Percentiles rank a stretch among this genome's conserved stretches.
These are phyloP conservation scores for Azemiops feae DNA, from an alignment of 2,113 vertebrate species.

Conservation along the genomic window DNA sequence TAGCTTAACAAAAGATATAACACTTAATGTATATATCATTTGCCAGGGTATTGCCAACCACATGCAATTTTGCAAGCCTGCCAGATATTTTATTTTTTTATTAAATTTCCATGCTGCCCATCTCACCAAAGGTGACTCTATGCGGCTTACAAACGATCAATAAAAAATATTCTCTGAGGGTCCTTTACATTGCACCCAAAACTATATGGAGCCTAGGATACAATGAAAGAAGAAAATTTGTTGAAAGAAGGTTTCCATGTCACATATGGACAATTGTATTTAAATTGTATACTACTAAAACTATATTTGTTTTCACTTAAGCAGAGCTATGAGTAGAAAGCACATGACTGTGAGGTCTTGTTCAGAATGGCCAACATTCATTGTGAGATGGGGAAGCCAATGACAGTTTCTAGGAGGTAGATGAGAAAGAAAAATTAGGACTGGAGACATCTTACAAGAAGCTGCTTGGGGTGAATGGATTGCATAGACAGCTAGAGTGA, in stretches of 20 bases:
- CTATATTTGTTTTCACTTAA: constrained; percentile 56
- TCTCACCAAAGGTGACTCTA: not conserved
- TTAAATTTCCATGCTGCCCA: not conserved
- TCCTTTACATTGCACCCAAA: constrained; percentile 42
- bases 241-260: constrained; percentile 54
- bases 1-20: constrained; percentile 17
- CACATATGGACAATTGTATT: constrained; percentile 58
- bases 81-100: not conserved
- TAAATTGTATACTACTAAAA: constrained; percentile 2
- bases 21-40: not conserved
- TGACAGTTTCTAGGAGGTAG: not conserved
- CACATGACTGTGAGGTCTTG: constrained; percentile 57
- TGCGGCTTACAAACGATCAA: not conserved
- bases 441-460: not conserved
- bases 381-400: constrained; percentile 12
- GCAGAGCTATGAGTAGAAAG: constrained; percentile 45
- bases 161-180: not conserved
- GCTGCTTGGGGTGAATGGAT: not conserved
- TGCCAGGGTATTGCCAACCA: not conserved
- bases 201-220: constrained; percentile 34
- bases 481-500: not conserved
- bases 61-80: rapidly evolving
- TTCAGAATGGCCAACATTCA: constrained; percentile 54
- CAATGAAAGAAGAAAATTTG: constrained; percentile 38
- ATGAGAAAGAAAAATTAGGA: constrained; percentile 17